phyloP scores from a whole-genome alignment of 2,888 invertebrate species.

The Piscicola geometra region DNA sequence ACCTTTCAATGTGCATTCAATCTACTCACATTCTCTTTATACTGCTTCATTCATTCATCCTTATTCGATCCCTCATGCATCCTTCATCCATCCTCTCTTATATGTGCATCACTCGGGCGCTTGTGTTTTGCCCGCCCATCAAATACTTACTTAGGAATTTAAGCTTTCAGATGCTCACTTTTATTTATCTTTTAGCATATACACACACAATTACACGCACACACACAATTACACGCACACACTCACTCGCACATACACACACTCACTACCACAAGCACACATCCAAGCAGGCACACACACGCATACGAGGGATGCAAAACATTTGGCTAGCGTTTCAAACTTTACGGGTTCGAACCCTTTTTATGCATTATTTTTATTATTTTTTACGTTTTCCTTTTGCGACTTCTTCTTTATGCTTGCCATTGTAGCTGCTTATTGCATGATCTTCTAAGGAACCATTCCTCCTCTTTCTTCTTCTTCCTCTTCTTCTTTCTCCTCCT shows the following conservation, averaged over 20 bases:
- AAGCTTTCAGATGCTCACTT: not conserved
- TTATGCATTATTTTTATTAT: not conserved
- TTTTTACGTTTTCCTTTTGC: not conserved
- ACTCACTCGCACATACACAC: too few relatives aligned
- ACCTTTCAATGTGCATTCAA: too few relatives aligned
- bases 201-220: too few relatives aligned
- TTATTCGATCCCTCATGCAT: too few relatives aligned
- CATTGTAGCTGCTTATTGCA: not conserved
- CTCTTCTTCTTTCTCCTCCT: not conserved
- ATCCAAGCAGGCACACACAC: not conserved
- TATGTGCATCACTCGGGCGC: too few relatives aligned
- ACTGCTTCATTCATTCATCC: too few relatives aligned
- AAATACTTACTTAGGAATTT: not conserved
- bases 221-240: too few relatives aligned
- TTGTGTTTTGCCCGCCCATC: constrained; percentile 6
- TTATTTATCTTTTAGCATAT: not conserved
- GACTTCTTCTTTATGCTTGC: not conserved
- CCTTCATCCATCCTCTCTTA: too few relatives aligned
- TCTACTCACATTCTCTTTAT: too few relatives aligned
- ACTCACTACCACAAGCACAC: not conserved
- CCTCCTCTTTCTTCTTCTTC: not conserved
- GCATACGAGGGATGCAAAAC: not conserved
- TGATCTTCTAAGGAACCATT: not conserved
- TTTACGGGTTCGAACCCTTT: constrained; percentile 13
- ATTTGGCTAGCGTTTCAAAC: constrained; percentile 15